A percentile compares a stretch with the other conserved stretches of the same genome.
Conservation (phyloP, 2,113 vertebrate genomes). For the Chlamydotis undulata region DNA sequence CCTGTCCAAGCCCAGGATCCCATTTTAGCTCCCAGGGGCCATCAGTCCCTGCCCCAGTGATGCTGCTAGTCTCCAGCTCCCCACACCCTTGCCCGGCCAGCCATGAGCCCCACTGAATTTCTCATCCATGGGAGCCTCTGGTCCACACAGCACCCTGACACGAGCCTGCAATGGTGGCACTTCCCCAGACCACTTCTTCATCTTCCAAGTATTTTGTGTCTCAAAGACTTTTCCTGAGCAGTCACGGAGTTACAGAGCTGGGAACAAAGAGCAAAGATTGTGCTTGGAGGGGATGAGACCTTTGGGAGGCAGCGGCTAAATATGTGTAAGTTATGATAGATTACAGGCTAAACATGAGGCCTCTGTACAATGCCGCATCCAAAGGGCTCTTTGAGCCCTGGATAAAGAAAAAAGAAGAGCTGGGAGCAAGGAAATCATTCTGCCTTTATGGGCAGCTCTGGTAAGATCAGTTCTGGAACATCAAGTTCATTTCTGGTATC, state of each 20-base stretch:
- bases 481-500: conserved; percentile 46
- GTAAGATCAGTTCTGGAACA: conserved; percentile 11
- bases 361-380: background rate
- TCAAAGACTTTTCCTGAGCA: background rate
- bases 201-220: background rate
- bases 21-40: too few relatives aligned
- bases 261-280: conserved; percentile 19
- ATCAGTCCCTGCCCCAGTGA: background rate
- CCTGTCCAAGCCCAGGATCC: background rate
- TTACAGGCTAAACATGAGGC: background rate
- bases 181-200: background rate
- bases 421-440: background rate
- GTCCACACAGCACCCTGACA: too few relatives aligned
- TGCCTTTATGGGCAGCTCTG: conserved; percentile 5
- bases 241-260: background rate
- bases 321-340: conserved; percentile 32
- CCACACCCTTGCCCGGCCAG: background rate
- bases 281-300: conserved; percentile 1
- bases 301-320: background rate
- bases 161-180: background rate
- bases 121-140: background rate
- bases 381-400: background rate
- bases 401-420: conserved; percentile 21
- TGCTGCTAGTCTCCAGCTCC: background rate
- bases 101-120: rapidly evolving